These are phyloP conservation scores for Dermochelys coriacea DNA, from an alignment of 2,797 vertebrate genomes.

Conservation along the genomic window DNA sequence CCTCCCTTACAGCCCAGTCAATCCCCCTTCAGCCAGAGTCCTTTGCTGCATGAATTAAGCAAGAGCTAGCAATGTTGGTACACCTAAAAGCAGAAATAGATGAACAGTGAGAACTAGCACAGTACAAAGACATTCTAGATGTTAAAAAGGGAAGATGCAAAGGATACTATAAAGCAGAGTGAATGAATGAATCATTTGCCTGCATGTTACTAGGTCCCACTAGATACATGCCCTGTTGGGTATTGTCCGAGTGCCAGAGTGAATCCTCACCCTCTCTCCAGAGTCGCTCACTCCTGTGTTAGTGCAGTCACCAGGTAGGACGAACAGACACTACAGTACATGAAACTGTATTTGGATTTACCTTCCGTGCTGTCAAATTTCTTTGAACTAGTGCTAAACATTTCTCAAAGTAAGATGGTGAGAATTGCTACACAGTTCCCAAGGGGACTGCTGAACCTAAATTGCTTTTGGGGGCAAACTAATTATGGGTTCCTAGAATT, in stretches of 20 bases:
- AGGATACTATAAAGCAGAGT: not conserved
- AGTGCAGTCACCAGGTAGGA: accelerated
- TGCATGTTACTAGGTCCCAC: not conserved
- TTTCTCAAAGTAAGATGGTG: accelerated
- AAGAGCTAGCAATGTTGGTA: not conserved
- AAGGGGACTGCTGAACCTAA: not conserved
- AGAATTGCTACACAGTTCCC: not conserved
- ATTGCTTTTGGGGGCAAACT: not conserved
- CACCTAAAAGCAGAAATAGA: not conserved
- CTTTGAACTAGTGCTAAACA: not conserved
- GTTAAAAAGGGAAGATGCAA: not conserved
- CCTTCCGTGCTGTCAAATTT: not conserved
- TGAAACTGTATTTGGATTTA: not conserved
- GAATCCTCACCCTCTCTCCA: not conserved
- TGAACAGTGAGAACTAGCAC: not conserved
- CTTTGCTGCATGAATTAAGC: not conserved
- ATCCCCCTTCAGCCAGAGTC: not conserved
- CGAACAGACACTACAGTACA: not conserved
- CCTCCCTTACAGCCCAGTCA: not conserved
- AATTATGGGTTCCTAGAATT: accelerated
- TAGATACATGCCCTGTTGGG: accelerated
- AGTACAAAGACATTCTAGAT: accelerated
- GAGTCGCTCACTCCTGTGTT: not conserved
- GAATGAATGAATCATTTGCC: not conserved
- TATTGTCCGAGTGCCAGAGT: not conserved